Evolutionary conservation across 2,797 vertebrate genomes (phyloP).

Genomic region (Zalophus californianus): DNA sequence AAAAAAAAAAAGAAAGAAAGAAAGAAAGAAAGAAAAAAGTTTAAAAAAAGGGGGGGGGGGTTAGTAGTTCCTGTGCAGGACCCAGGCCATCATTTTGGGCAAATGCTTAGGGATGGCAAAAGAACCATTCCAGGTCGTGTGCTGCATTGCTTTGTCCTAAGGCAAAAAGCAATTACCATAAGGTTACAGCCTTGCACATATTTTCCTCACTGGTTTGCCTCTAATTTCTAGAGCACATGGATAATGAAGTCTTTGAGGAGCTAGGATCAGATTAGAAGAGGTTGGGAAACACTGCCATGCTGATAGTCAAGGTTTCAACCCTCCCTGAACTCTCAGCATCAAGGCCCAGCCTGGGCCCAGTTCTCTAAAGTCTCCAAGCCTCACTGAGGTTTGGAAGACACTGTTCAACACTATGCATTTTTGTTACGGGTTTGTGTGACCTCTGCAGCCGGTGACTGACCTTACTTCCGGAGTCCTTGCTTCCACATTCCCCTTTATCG

Average conservation of each 20-base stretch:
- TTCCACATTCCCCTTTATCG: slow-evolving; percentile 99
- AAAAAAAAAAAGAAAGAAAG: background rate
- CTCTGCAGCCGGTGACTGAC: slow-evolving; percentile 94
- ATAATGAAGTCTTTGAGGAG: background rate
- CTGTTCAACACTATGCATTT: slow-evolving; percentile 86
- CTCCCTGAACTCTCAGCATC: slow-evolving; percentile 62
- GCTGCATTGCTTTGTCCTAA: background rate
- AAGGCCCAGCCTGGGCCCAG: background rate
- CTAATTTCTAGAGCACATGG: background rate
- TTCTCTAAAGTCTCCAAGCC: slow-evolving; percentile 78
- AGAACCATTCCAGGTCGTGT: background rate
- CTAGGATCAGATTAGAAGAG: background rate
- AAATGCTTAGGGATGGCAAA: background rate
- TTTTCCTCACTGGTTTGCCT: background rate
- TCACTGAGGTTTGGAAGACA: slow-evolving; percentile 76
- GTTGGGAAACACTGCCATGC: background rate
- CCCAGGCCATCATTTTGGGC: background rate
- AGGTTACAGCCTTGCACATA: background rate
- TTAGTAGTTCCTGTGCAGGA: background rate
- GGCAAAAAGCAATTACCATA: slow-evolving; percentile 74
- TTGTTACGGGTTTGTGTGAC: slow-evolving; percentile 87
- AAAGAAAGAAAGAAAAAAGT: background rate
- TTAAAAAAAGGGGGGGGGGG: background rate
- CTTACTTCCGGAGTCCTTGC: slow-evolving; percentile 99
- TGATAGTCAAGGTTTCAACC: slow-evolving; percentile 35